Evolutionary conservation across 1,140 invertebrate species (phyloP).

Genomic region (Periplaneta americana): DNA sequence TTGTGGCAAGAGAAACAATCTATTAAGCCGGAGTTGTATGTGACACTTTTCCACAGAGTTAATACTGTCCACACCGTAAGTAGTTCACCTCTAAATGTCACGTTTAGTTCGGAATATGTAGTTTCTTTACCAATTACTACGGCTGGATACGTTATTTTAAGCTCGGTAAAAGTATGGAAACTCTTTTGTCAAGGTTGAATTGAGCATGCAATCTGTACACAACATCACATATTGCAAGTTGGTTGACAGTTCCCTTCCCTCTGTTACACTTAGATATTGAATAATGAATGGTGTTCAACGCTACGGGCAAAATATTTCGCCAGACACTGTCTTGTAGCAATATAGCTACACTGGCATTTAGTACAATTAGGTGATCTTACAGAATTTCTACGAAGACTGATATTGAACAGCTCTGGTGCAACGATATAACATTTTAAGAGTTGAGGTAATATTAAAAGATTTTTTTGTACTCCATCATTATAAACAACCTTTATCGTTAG

Average conservation of each 20-base stretch:
- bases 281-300: too few relatives aligned
- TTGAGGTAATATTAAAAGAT: too few relatives aligned
- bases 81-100: background rate
- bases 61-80: background rate
- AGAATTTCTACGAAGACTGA: too few relatives aligned
- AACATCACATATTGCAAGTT: background rate
- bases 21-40: background rate
- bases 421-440: too few relatives aligned
- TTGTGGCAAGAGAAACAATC: too few relatives aligned
- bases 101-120: background rate
- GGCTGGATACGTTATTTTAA: background rate
- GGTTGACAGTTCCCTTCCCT: background rate
- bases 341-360: too few relatives aligned
- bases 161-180: background rate
- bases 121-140: background rate
- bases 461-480: too few relatives aligned
- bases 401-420: too few relatives aligned
- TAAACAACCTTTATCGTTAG: too few relatives aligned
- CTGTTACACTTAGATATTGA: background rate
- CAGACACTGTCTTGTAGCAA: too few relatives aligned
- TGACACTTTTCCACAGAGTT: background rate
- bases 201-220: background rate
- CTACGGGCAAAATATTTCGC: too few relatives aligned
- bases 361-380: too few relatives aligned
- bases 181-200: background rate